Evolutionary conservation across 2,888 invertebrate genomes (phyloP).

Genomic region (Parnassius apollo): DNA sequence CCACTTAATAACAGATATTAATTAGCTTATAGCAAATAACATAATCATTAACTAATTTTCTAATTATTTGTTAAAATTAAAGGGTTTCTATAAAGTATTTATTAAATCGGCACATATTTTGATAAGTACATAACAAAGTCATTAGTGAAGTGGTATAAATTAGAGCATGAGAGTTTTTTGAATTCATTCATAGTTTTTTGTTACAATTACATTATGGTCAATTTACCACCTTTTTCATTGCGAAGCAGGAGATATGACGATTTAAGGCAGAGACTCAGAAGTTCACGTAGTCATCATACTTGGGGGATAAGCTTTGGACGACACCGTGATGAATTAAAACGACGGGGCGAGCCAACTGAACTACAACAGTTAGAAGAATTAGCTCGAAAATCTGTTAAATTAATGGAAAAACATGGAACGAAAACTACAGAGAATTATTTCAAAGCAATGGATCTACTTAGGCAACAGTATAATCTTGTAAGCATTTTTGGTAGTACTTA

Average conservation of each 20-base stretch:
- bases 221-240: slow-evolving; percentile 16
- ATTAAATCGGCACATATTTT: not conserved
- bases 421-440: slow-evolving; percentile 17
- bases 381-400: slow-evolving; percentile 23
- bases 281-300: slow-evolving; percentile 27
- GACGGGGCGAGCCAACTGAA: slow-evolving; percentile 26
- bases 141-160: not conserved
- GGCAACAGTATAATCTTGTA: slow-evolving; percentile 36
- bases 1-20: not conserved
- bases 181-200: not conserved
- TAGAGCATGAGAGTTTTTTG: not conserved
- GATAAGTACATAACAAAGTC: not conserved
- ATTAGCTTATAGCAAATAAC: too few species aligned
- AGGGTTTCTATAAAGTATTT: not conserved
- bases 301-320: slow-evolving; percentile 30
- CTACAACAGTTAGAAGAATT: slow-evolving; percentile 31
- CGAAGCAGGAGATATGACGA: slow-evolving; percentile 7
- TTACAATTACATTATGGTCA: slow-evolving; percentile 6
- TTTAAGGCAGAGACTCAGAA: slow-evolving; percentile 2
- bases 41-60: too few species aligned
- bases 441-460: slow-evolving; percentile 30
- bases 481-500: slow-evolving; percentile 1
- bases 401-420: slow-evolving; percentile 30
- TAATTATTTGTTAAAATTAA: not conserved
- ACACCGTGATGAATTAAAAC: slow-evolving; percentile 20